Evolutionary conservation across 2,888 invertebrate species (phyloP).

Genomic region (Cecidostiba fungosa): DNA sequence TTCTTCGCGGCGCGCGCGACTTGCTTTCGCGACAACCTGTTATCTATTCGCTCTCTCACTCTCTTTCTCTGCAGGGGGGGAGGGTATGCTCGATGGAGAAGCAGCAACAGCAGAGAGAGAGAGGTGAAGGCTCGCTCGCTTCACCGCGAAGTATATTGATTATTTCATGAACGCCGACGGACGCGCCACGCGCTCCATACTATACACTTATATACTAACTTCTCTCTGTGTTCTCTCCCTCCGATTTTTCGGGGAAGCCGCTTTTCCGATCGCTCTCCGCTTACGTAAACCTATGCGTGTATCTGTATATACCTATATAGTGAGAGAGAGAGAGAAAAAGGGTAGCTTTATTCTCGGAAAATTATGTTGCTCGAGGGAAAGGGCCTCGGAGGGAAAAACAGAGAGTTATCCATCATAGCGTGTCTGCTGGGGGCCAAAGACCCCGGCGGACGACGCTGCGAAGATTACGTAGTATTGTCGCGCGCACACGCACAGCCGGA

Average conservation of each 20-base stretch:
- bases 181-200: neutral
- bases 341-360: neutral
- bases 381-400: neutral
- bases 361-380: neutral
- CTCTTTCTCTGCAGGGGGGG: neutral
- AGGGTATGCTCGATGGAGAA: neutral
- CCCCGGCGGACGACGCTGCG: conserved; percentile 42
- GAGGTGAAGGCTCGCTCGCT: conserved; percentile 56
- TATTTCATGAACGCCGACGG: conserved; percentile 65
- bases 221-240: neutral
- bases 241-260: neutral
- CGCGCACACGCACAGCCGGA: conserved; percentile 19
- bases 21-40: conserved; percentile 71
- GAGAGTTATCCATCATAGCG: conserved; percentile 21
- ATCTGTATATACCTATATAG: neutral
- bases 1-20: conserved; percentile 28
- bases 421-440: conserved; percentile 57
- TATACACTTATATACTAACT: neutral
- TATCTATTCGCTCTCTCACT: conserved; percentile 65
- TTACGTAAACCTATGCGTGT: conserved; percentile 3
- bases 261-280: neutral
- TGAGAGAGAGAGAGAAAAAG: neutral
- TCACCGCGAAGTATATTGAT: conserved; percentile 69
- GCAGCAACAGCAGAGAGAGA: conserved; percentile 15
- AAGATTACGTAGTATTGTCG: conserved; percentile 48